phyloP scores from a whole-genome alignment of 2,797 vertebrate genomes.

The Muscicapa comitata region DNA sequence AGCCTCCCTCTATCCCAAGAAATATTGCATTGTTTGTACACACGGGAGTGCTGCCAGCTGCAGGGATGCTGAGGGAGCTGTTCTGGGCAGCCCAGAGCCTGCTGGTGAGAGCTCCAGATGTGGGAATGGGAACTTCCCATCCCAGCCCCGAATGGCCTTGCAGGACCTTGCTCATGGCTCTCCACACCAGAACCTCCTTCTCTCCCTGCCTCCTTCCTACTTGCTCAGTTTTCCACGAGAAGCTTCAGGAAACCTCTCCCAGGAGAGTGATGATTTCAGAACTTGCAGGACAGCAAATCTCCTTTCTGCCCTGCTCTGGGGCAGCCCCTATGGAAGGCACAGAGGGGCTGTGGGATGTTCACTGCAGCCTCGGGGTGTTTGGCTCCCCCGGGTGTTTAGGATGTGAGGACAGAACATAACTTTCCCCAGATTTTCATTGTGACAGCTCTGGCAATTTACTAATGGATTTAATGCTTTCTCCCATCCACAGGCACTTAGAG shows the following conservation, averaged over 20 bases:
- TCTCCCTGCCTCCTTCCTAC: not conserved
- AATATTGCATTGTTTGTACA: not conserved
- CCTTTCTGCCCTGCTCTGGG: not conserved
- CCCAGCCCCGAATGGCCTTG: not conserved
- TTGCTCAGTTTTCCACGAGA: not conserved
- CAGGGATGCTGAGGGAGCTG: not conserved
- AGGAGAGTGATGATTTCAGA: not conserved
- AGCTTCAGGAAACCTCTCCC: not conserved
- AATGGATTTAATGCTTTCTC: conserved; percentile 20
- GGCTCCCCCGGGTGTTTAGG: not conserved
- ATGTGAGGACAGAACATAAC: not conserved
- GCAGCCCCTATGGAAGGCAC: not conserved
- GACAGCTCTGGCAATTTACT: conserved; percentile 1
- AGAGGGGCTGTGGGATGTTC: not conserved
- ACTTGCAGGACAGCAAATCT: not conserved
- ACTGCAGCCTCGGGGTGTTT: accelerated
- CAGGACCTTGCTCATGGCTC: not conserved
- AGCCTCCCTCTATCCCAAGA: not conserved
- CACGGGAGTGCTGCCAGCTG: not conserved
- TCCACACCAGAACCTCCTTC: not conserved
- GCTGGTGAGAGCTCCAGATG: not conserved
- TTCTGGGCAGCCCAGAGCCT: not conserved
- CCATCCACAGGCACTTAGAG: conserved; percentile 7
- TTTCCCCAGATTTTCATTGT: not conserved
- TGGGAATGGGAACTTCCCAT: not conserved